Evolutionary conservation across 1,140 invertebrate genomes (phyloP).

Genomic region (Potamilus streckersoni): DNA sequence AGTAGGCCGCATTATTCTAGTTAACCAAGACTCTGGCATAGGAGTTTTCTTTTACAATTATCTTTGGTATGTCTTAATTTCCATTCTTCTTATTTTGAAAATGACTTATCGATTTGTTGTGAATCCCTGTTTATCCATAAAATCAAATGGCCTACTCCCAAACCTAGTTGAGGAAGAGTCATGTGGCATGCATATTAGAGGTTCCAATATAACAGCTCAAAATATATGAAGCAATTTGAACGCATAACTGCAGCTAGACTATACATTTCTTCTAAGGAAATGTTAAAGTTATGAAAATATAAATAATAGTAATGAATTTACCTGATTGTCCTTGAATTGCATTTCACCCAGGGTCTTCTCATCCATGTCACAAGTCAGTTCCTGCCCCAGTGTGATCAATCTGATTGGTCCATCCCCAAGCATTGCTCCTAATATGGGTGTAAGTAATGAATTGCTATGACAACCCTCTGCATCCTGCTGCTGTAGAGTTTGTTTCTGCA

Average conservation of each 20-base stretch:
- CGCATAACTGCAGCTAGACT: background rate
- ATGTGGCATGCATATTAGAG: too few relatives aligned
- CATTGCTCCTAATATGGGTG: constrained; percentile 67
- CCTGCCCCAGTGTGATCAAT: constrained; percentile 94
- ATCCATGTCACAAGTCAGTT: constrained; percentile 92
- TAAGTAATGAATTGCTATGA: constrained; percentile 51
- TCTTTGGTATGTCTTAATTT: too few relatives aligned
- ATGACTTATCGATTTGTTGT: too few relatives aligned
- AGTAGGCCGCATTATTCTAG: too few relatives aligned
- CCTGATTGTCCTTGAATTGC: constrained; percentile 86
- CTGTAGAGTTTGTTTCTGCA: constrained; percentile 67
- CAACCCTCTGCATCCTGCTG: constrained; percentile 36
- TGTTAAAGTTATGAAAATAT: background rate
- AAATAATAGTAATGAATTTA: constrained; percentile 62
- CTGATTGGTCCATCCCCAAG: constrained; percentile 84
- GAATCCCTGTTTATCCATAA: too few relatives aligned
- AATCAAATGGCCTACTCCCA: too few relatives aligned
- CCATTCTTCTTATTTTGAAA: too few relatives aligned
- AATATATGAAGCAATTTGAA: background rate
- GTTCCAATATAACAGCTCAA: too few relatives aligned
- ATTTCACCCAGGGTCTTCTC: constrained; percentile 90
- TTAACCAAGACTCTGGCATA: too few relatives aligned
- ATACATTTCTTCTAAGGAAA: background rate
- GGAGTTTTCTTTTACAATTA: too few relatives aligned
- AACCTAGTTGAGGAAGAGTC: too few relatives aligned